Conservation (phyloP, 2,113 vertebrate species). For the Charadrius vociferus region DNA sequence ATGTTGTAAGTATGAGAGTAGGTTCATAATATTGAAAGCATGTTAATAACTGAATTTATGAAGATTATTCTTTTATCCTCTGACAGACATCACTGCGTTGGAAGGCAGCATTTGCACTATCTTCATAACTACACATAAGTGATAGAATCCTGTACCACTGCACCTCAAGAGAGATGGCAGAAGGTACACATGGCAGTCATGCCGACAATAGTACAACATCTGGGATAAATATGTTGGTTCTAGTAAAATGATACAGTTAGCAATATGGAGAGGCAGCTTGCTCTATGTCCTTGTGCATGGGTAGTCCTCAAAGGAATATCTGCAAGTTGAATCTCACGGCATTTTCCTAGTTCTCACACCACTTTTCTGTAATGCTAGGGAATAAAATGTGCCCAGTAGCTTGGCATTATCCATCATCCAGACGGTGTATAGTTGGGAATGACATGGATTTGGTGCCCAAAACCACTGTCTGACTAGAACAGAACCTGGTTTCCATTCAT, state of each 20-base stretch:
- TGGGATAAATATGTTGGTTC: not conserved
- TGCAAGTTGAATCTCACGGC: not conserved
- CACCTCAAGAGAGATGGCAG: not conserved
- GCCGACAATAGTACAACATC: not conserved
- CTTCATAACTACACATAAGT: not conserved
- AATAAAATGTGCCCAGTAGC: not conserved
- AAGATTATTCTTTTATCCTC: not conserved
- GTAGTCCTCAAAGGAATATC: not conserved
- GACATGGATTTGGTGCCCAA: not conserved
- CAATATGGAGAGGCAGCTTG: not conserved
- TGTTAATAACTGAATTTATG: not conserved
- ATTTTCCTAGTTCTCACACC: not conserved
- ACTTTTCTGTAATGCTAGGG: not conserved
- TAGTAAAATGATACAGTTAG: not conserved
- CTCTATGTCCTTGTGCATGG: not conserved
- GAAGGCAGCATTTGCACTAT: not conserved
- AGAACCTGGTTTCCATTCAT: slow-evolving; percentile 37
- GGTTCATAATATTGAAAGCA: not conserved
- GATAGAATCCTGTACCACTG: not conserved
- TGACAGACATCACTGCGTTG: not conserved
- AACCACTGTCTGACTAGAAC: not conserved
- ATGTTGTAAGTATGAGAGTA: not conserved
- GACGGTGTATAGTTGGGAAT: not conserved
- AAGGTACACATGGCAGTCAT: not conserved
- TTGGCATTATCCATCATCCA: slow-evolving; percentile 7